Evolutionary conservation across 2,797 vertebrate species (phyloP).

Genomic region (Yasuhikotakia modesta): DNA sequence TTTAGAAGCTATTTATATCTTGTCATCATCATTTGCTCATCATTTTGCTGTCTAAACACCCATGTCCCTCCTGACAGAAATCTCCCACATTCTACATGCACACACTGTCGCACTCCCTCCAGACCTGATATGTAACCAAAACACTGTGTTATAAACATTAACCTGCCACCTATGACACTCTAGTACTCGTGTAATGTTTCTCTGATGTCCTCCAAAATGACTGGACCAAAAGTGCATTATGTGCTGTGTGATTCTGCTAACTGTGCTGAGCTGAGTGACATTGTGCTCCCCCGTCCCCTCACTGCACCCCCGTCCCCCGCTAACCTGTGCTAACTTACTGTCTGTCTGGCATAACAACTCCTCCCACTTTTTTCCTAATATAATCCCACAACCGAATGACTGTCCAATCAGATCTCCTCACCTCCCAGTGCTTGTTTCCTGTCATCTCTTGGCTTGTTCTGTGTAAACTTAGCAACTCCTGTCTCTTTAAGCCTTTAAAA

Average conservation of each 20-base stretch:
- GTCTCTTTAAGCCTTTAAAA: constrained; percentile 39
- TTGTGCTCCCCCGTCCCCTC: too few relatives aligned
- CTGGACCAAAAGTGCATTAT: constrained; percentile 29
- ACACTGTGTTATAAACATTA: too few relatives aligned
- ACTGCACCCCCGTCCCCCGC: constrained; percentile 28
- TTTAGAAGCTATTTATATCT: not conserved
- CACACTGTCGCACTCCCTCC: too few relatives aligned
- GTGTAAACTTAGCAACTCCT: constrained; percentile 43
- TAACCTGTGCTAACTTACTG: constrained; percentile 38
- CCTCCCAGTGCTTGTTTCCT: constrained; percentile 18
- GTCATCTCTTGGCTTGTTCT: constrained; percentile 42
- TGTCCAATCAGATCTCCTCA: constrained; percentile 33
- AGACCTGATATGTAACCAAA: too few relatives aligned
- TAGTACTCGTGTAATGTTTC: not conserved
- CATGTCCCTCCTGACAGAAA: constrained; percentile 2
- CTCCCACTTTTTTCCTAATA: not conserved
- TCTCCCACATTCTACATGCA: not conserved
- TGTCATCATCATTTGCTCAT: not conserved
- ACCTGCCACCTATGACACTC: not conserved
- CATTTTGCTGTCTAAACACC: too few relatives aligned
- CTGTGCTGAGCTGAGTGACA: constrained; percentile 32
- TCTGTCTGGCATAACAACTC: constrained; percentile 38
- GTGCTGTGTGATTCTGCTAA: constrained; percentile 30
- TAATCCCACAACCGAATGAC: constrained; percentile 6
- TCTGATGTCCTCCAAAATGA: not conserved